Conservation (phyloP, 2,888 invertebrate genomes). For the Papilio demoleus region DNA sequence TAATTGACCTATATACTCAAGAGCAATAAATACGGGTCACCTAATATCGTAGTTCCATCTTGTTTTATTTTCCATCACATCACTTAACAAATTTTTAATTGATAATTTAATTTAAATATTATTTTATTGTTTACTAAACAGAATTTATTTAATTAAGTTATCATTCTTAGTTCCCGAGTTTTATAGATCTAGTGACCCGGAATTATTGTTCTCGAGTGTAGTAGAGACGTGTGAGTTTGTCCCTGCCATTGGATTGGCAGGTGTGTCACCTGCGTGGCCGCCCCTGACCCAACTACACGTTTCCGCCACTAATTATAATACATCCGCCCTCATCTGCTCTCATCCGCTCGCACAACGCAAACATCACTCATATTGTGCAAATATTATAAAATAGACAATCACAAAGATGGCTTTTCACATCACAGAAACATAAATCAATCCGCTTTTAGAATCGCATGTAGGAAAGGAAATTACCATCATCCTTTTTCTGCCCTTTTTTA, state of each 20-base stretch:
- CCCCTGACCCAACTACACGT: slow-evolving; percentile 40
- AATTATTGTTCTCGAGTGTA: too few relatives aligned
- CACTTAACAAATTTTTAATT: too few relatives aligned
- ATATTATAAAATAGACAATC: neutral
- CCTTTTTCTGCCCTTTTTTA: neutral
- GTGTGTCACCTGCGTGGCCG: slow-evolving; percentile 41
- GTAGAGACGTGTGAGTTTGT: slow-evolving; percentile 2
- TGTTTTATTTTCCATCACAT: too few relatives aligned
- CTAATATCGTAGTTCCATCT: too few relatives aligned
- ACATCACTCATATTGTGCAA: neutral
- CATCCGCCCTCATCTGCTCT: slow-evolving; percentile 50
- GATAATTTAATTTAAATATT: too few relatives aligned
- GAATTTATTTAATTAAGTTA: too few relatives aligned
- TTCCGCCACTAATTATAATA: slow-evolving; percentile 50
- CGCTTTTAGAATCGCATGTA: neutral
- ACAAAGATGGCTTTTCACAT: neutral
- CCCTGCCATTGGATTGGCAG: slow-evolving; percentile 54
- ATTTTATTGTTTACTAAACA: too few relatives aligned
- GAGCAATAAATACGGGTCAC: too few relatives aligned
- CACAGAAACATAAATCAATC: neutral
- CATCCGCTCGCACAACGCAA: neutral
- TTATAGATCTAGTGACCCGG: too few relatives aligned
- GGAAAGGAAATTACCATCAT: neutral
- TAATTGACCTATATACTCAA: too few relatives aligned
- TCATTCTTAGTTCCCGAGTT: too few relatives aligned